phyloP scores from a whole-genome alignment of 2,888 invertebrate species.

The Ectemnius cavifrons region DNA sequence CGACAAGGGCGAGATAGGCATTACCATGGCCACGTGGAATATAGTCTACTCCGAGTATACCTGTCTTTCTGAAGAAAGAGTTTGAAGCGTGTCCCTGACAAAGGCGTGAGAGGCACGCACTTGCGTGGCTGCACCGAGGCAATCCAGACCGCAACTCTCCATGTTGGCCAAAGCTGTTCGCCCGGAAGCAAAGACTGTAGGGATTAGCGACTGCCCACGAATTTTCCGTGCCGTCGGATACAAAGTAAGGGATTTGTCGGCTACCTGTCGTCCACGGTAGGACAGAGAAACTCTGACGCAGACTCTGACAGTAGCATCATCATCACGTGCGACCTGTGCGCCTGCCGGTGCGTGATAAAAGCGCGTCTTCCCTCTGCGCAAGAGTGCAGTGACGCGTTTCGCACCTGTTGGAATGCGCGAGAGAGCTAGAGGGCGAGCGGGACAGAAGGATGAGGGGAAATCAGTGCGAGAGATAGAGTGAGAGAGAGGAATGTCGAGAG shows the following conservation, averaged over 20 bases:
- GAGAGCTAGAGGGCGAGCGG: constrained; percentile 31
- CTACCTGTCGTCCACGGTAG: constrained; percentile 13
- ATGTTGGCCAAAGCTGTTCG: constrained; percentile 30
- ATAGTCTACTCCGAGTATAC: too few species aligned
- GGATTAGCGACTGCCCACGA: constrained; percentile 51
- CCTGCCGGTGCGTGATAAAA: constrained; percentile 52
- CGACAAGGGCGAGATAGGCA: too few species aligned
- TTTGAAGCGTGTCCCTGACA: too few species aligned
- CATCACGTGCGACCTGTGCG: constrained; percentile 47
- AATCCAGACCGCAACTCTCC: not conserved
- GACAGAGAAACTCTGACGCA: constrained; percentile 21
- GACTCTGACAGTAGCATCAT: constrained; percentile 3
- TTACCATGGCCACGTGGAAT: too few species aligned
- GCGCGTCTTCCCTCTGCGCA: constrained; percentile 44
- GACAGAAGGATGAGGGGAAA: constrained; percentile 19
- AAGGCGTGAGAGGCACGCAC: constrained; percentile 22
- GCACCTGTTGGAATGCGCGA: constrained; percentile 72
- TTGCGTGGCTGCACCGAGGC: constrained; percentile 23
- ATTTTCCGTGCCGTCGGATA: constrained; percentile 57
- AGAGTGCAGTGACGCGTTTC: constrained; percentile 61
- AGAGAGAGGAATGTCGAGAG: constrained; percentile 20
- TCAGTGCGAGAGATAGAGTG: not conserved
- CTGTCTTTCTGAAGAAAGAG: too few species aligned
- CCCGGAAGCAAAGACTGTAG: constrained; percentile 46
- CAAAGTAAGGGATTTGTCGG: constrained; percentile 54